phyloP scores from a whole-genome alignment of 2,888 invertebrate species.

The Eupithecia subfuscata region DNA sequence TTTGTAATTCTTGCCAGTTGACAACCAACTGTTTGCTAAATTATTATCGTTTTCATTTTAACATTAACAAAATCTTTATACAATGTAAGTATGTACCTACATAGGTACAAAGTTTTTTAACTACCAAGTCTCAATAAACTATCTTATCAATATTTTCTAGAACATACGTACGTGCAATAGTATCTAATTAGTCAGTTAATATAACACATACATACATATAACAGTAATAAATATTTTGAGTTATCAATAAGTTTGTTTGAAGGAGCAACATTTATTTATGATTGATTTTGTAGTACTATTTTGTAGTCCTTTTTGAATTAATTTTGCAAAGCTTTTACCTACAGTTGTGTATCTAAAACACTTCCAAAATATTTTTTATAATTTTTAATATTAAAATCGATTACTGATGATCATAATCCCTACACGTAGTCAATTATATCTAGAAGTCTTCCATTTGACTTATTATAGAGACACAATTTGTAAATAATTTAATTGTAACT shows the following conservation, averaged over 20 bases:
- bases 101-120: not conserved
- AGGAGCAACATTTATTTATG: not conserved
- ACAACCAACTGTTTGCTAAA: constrained; percentile 48
- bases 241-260: not conserved
- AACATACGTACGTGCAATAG: not conserved
- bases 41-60: constrained; percentile 6
- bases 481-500: constrained; percentile 65
- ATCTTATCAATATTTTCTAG: not conserved
- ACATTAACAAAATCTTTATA: not conserved
- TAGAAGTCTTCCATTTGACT: constrained; percentile 64
- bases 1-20: constrained; percentile 60
- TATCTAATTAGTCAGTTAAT: constrained; percentile 6
- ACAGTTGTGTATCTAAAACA: not conserved
- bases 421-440: constrained; percentile 64
- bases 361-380: constrained; percentile 4
- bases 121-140: constrained; percentile 6
- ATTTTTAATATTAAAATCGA: constrained; percentile 8
- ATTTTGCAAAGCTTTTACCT: not conserved
- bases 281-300: not conserved
- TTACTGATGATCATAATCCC: constrained; percentile 42
- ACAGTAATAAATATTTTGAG: not conserved
- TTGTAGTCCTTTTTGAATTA: not conserved
- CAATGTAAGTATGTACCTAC: not conserved
- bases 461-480: constrained; percentile 38
- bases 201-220: not conserved